Evolutionary conservation across 2,797 vertebrate species (phyloP).

Genomic region (Ibycter americanus): DNA sequence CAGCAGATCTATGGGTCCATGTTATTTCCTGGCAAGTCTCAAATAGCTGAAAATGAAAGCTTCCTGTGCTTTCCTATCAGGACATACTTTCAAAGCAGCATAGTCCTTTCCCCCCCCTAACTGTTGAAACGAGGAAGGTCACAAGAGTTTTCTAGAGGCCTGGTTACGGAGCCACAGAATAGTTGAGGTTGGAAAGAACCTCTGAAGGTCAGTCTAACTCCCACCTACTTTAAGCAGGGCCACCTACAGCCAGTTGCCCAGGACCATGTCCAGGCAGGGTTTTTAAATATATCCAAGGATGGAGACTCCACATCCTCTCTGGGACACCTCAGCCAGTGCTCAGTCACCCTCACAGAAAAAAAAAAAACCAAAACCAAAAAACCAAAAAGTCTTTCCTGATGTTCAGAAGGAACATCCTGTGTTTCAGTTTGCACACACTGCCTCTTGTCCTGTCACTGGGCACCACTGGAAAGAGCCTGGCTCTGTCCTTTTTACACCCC

Average conservation of each 20-base stretch:
- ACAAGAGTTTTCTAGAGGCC: neutral
- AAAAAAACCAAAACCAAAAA: too few relatives aligned
- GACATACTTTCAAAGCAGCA: neutral
- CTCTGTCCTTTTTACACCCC: neutral
- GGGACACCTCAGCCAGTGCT: neutral
- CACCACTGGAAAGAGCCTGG: neutral
- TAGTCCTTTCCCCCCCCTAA: neutral
- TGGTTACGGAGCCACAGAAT: neutral
- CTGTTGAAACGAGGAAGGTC: neutral
- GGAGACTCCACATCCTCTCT: neutral
- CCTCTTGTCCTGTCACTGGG: neutral
- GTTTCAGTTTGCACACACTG: neutral
- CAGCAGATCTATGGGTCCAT: neutral
- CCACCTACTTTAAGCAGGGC: neutral
- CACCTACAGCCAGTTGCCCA: neutral
- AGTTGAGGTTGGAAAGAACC: neutral
- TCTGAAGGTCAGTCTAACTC: neutral
- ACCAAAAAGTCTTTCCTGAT: too few relatives aligned
- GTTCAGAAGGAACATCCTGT: neutral
- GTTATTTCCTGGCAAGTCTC: neutral
- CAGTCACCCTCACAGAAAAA: neutral
- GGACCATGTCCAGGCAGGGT: accelerated
- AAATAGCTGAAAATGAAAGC: neutral
- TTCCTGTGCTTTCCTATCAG: neutral
- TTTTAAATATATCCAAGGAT: neutral